Conservation (phyloP, 1,140 invertebrate species). For the Aethina tumida region DNA sequence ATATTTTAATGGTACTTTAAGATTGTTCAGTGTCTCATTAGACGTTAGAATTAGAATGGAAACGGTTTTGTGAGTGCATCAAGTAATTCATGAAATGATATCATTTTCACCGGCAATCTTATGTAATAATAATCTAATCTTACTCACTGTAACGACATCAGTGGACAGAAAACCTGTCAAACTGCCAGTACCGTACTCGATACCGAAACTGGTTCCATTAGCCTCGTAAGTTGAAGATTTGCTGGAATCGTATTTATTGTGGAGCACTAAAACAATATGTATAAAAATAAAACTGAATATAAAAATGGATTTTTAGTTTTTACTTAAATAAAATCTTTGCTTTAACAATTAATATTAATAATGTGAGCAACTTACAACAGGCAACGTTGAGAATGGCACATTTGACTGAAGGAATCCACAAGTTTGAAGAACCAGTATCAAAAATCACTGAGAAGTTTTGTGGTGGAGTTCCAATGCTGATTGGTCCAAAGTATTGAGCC, state of each 20-base stretch:
- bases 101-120: too few species aligned
- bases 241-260: slow-evolving; percentile 88
- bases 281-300: not conserved
- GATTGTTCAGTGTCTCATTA: too few species aligned
- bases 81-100: too few species aligned
- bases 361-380: slow-evolving; percentile 62
- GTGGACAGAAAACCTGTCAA: slow-evolving; percentile 89
- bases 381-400: slow-evolving; percentile 88
- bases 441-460: slow-evolving; percentile 94
- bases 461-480: slow-evolving; percentile 83
- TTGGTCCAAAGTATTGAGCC: slow-evolving; percentile 97
- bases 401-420: slow-evolving; percentile 96
- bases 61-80: too few species aligned
- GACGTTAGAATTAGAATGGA: too few species aligned
- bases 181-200: slow-evolving; percentile 92
- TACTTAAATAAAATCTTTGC: not conserved
- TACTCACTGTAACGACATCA: slow-evolving; percentile 69
- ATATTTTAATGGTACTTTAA: too few species aligned
- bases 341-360: not conserved
- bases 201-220: slow-evolving; percentile 88
- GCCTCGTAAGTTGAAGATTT: slow-evolving; percentile 72
- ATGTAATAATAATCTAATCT: too few species aligned
- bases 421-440: slow-evolving; percentile 95
- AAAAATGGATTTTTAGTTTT: not conserved
- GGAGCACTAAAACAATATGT: slow-evolving; percentile 54